These are phyloP conservation scores for Callocephalon fimbriatum DNA, from an alignment of 2,113 vertebrate species.

Conservation along the genomic window DNA sequence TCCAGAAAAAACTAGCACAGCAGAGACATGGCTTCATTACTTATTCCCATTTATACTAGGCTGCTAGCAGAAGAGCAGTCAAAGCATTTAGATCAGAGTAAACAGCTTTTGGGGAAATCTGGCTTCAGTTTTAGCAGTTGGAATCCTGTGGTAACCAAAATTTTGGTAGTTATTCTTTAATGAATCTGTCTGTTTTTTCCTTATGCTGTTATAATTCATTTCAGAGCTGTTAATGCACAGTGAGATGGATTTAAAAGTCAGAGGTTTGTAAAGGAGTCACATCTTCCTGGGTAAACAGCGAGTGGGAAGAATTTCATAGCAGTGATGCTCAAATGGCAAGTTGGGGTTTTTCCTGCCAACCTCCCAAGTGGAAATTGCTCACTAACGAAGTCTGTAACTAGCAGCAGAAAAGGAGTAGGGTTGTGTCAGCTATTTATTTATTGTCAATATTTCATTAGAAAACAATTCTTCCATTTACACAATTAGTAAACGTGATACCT, in stretches of 20 bases:
- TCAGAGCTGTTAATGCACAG: not conserved
- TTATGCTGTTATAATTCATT: not conserved
- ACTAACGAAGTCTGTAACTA: not conserved
- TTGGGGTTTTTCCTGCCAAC: not conserved
- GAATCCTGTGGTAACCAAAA: not conserved
- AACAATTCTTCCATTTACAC: conserved; percentile 32
- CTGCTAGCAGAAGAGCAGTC: not conserved
- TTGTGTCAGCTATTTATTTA: conserved; percentile 26
- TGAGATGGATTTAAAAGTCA: not conserved
- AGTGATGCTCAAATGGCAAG: not conserved
- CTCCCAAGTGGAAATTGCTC: not conserved
- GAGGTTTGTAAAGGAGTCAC: not conserved
- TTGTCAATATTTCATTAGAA: conserved; percentile 53
- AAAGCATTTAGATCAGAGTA: not conserved
- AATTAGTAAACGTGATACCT: not conserved
- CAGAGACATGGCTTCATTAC: conserved; percentile 19
- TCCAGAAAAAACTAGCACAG: conserved; percentile 21
- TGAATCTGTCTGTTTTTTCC: not conserved
- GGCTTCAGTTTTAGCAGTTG: not conserved
- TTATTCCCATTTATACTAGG: conserved; percentile 10
- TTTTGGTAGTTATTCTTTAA: not conserved
- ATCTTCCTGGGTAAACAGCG: not conserved
- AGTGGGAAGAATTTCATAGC: not conserved
- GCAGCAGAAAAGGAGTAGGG: not conserved
- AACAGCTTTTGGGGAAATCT: not conserved